phyloP scores from a whole-genome alignment of 2,888 invertebrate genomes.

The Hylaea fasciaria region DNA sequence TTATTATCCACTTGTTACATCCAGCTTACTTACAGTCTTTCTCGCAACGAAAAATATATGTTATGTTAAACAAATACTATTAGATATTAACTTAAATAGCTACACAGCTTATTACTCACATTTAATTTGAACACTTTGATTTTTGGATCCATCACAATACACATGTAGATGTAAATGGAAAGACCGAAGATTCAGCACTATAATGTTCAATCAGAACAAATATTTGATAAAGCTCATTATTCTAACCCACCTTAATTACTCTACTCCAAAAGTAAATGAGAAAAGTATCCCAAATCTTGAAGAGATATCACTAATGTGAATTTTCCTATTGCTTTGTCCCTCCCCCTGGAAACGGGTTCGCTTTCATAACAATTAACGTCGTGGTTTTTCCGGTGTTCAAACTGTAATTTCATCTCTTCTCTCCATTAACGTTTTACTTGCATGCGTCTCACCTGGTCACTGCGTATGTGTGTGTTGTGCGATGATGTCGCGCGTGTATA shows the following conservation, averaged over 20 bases:
- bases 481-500: conserved; percentile 27
- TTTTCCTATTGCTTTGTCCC: conserved; percentile 63
- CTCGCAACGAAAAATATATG: too few species aligned
- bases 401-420: conserved; percentile 54
- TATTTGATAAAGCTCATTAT: neutral
- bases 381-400: conserved; percentile 71
- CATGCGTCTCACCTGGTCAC: conserved; percentile 63
- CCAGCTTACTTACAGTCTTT: too few species aligned
- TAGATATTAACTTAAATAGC: too few species aligned
- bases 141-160: neutral
- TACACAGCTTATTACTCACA: neutral
- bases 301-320: conserved; percentile 50
- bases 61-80: too few species aligned
- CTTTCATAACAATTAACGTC: conserved; percentile 73
- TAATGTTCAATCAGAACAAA: neutral
- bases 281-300: neutral
- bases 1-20: too few species aligned
- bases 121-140: neutral
- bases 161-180: neutral
- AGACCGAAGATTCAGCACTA: neutral
- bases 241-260: neutral
- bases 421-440: conserved; percentile 60
- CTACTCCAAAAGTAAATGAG: too few species aligned
- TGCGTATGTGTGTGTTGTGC: conserved; percentile 35
- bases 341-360: conserved; percentile 67